These are phyloP conservation scores for Darevskia mixta DNA, from an alignment of 2,797 vertebrate species.

Conservation along the genomic window DNA sequence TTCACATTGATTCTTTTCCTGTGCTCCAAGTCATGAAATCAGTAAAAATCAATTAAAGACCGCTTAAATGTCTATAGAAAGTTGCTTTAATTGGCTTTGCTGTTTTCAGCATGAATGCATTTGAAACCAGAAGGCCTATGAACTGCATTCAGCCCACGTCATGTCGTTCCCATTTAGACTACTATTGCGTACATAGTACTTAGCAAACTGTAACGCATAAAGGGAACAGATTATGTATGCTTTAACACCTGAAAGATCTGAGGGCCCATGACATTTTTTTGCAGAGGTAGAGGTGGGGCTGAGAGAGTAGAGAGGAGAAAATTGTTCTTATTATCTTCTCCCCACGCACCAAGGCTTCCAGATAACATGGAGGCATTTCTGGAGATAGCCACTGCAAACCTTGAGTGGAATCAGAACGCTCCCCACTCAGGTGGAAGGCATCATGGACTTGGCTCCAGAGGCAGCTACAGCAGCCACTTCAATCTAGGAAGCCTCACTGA, in stretches of 20 bases:
- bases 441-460: too few relatives aligned
- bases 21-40: constrained; percentile 27
- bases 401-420: neutral
- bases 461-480: too few relatives aligned
- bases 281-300: too few relatives aligned
- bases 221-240: constrained; percentile 35
- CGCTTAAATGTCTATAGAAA: neutral
- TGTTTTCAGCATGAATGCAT: constrained; percentile 57
- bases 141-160: constrained; percentile 1
- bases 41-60: constrained; percentile 8
- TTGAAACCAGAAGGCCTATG: constrained; percentile 34
- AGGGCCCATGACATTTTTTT: neutral
- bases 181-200: constrained; percentile 52
- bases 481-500: too few relatives aligned
- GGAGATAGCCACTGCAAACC: neutral
- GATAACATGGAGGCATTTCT: neutral
- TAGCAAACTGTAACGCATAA: constrained; percentile 27
- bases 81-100: constrained; percentile 29
- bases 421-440: too few relatives aligned
- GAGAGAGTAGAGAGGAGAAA: neutral
- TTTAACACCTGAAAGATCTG: neutral
- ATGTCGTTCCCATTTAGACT: constrained; percentile 31
- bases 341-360: neutral
- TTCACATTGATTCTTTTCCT: constrained; percentile 41
- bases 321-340: neutral